phyloP scores from a whole-genome alignment of 2,888 invertebrate species.

The Eupithecia exiguata region DNA sequence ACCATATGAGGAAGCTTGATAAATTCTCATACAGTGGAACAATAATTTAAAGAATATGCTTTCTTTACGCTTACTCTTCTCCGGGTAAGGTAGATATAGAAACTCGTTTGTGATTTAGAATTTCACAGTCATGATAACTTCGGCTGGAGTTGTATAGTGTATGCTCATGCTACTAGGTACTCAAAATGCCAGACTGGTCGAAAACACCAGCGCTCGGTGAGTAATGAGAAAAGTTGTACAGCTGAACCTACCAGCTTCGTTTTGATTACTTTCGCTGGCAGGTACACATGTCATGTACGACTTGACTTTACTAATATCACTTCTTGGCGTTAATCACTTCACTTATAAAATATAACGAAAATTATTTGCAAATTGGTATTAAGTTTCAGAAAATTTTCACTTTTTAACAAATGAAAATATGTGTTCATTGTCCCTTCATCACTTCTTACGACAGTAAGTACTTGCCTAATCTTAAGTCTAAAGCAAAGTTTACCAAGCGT shows the following conservation, averaged over 20 bases:
- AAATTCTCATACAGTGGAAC: background rate
- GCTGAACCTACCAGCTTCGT: conserved; percentile 36
- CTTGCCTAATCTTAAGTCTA: background rate
- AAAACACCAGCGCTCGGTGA: conserved; percentile 43
- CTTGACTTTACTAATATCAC: conserved; percentile 6
- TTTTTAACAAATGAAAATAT: background rate
- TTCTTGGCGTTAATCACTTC: conserved; percentile 10
- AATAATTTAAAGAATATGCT: no score
- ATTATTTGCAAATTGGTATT: background rate
- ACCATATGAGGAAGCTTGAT: background rate
- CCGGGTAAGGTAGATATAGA: background rate
- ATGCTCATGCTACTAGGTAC: conserved; percentile 20
- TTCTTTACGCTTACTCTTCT: no score
- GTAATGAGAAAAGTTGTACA: conserved; percentile 52
- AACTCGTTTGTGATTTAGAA: background rate
- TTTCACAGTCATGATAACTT: background rate
- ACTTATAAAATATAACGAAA: background rate
- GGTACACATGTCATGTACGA: conserved; percentile 30
- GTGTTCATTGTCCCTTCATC: background rate
- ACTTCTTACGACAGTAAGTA: background rate
- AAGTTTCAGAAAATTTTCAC: background rate
- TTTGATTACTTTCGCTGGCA: conserved; percentile 32
- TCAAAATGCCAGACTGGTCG: conserved; percentile 39
- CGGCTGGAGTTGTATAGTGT: conserved; percentile 15
- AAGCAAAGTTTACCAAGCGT: conserved; percentile 29